Percentiles rank a stretch among this genome's conserved stretches.
Conservation (phyloP, 2,113 vertebrate species). For the Hemiscyllium ocellatum region DNA sequence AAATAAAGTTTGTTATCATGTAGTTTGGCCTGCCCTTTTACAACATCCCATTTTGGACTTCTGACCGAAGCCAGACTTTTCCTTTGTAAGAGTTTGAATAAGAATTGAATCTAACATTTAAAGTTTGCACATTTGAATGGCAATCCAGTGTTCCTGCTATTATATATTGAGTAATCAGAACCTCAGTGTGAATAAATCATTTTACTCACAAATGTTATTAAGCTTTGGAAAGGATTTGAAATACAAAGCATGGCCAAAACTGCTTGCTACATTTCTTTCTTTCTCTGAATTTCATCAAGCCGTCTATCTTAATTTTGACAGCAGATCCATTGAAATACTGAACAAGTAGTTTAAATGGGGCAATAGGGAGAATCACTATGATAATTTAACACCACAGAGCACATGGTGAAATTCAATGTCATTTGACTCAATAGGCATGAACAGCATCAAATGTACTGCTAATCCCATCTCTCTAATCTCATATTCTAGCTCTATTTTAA, state of each 20-base stretch:
- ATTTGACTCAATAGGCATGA: neutral
- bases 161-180: too few relatives aligned
- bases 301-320: neutral
- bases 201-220: too few relatives aligned
- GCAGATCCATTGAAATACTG: neutral
- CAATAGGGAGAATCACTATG: neutral
- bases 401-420: neutral
- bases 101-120: too few relatives aligned
- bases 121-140: too few relatives aligned
- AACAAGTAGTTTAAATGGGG: neutral
- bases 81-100: too few relatives aligned
- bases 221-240: neutral
- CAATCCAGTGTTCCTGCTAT: too few relatives aligned
- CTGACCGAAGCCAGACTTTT: too few relatives aligned
- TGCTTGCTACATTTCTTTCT: neutral
- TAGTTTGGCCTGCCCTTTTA: too few relatives aligned
- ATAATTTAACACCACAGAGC: neutral
- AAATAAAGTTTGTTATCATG: too few relatives aligned
- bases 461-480: neutral
- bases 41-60: too few relatives aligned
- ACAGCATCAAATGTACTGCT: neutral
- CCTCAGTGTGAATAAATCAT: too few relatives aligned
- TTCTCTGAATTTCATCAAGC: neutral
- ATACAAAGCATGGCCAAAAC: neutral
- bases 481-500: neutral